Conservation (phyloP, 2,888 invertebrate genomes). For the Taphrorychus bicolor region DNA sequence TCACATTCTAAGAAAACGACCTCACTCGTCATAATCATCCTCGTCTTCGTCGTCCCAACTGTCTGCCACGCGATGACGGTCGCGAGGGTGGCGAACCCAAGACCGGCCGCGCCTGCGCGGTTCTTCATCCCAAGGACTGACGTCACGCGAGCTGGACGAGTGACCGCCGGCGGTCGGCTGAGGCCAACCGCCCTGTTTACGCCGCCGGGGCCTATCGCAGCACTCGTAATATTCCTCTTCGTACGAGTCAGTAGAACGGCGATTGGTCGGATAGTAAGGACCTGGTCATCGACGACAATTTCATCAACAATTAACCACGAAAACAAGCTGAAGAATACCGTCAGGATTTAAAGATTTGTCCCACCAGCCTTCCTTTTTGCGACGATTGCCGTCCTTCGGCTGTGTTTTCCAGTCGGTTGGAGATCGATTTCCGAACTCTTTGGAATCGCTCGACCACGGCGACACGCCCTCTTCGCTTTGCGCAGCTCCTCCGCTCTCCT, state of each 20-base stretch:
- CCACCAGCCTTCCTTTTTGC: slow-evolving; percentile 60
- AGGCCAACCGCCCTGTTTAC: slow-evolving; percentile 49
- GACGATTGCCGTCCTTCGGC: slow-evolving; percentile 48
- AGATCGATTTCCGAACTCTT: slow-evolving; percentile 64
- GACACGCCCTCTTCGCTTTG: slow-evolving; percentile 64
- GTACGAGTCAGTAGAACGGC: slow-evolving; percentile 59
- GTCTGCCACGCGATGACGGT: slow-evolving; percentile 61
- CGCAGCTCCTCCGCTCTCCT: slow-evolving; percentile 52
- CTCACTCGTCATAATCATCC: slow-evolving; percentile 77
- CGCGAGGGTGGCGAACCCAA: slow-evolving; percentile 54
- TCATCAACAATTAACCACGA: too few species aligned
- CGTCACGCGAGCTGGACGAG: slow-evolving; percentile 77
- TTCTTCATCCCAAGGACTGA: slow-evolving; percentile 82
- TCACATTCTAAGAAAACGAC: slow-evolving; percentile 1
- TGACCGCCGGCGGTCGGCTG: slow-evolving; percentile 51
- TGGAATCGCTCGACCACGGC: slow-evolving; percentile 81
- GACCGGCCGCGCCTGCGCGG: slow-evolving; percentile 55
- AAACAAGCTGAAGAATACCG: slow-evolving; percentile 43
- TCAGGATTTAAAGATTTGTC: slow-evolving; percentile 58
- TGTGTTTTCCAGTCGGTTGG: slow-evolving; percentile 62
- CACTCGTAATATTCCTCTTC: slow-evolving; percentile 59
- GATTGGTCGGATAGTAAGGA: slow-evolving; percentile 50
- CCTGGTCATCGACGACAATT: too few species aligned
- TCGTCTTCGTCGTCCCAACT: slow-evolving; percentile 73
- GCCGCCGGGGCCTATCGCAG: slow-evolving; percentile 56